Conservation (phyloP, 2,113 vertebrate genomes). For the Cnemophilus loriae region DNA sequence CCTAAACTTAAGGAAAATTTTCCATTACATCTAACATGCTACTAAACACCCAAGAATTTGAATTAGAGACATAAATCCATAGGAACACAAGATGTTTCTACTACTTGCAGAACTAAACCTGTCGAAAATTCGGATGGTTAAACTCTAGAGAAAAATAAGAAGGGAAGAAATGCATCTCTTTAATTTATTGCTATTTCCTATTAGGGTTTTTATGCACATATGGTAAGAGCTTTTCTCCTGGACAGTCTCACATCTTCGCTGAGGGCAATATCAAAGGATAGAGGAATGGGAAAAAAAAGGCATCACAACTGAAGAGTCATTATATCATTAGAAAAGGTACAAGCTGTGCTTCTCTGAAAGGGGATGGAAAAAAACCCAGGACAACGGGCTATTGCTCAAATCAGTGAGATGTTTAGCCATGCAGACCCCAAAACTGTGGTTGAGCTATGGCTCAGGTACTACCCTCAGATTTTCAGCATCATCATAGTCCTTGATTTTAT, state of each 20-base stretch:
- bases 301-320: background rate
- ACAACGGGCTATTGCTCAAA: background rate
- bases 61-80: background rate
- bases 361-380: rapidly evolving
- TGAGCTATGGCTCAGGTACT: background rate
- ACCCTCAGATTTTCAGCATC: background rate
- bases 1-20: background rate
- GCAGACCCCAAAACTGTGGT: background rate
- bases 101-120: background rate
- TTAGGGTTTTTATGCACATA: background rate
- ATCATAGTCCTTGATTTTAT: background rate
- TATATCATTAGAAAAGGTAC: background rate
- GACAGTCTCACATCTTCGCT: background rate
- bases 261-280: background rate
- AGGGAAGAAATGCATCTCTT: background rate
- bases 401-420: background rate
- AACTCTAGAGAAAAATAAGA: background rate
- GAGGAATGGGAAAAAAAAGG: background rate
- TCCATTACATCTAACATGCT: background rate
- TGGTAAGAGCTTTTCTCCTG: background rate
- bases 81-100: background rate
- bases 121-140: background rate
- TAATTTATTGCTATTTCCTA: background rate
- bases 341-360: background rate
- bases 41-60: background rate